phyloP scores from a whole-genome alignment of 2,888 invertebrate species.

The Oxytorus armatus region DNA sequence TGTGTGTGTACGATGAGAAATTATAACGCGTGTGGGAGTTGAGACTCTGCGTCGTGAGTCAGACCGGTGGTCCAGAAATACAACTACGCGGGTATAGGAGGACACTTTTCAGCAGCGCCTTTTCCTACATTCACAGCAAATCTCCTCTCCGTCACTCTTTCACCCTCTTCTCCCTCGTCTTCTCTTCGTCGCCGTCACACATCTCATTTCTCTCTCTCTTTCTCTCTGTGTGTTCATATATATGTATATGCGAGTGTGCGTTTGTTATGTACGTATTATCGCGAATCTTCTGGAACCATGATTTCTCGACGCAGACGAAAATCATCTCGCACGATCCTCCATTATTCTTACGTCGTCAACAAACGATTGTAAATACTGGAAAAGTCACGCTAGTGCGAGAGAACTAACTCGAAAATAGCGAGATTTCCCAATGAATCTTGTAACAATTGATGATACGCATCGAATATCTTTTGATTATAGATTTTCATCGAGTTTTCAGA shows the following conservation, averaged over 20 bases:
- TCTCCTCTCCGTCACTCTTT: slow-evolving; percentile 73
- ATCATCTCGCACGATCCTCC: slow-evolving; percentile 11
- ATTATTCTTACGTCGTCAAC: slow-evolving; percentile 33
- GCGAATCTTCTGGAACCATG: slow-evolving; percentile 5
- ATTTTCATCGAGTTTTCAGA: neutral
- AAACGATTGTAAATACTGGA: slow-evolving; percentile 46
- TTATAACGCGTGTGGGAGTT: slow-evolving; percentile 77
- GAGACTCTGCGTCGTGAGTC: slow-evolving; percentile 74
- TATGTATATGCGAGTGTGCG: neutral
- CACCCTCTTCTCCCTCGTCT: slow-evolving; percentile 49
- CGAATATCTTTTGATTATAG: too few species aligned
- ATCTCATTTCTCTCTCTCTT: neutral
- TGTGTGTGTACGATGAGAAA: slow-evolving; percentile 70
- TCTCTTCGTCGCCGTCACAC: slow-evolving; percentile 25
- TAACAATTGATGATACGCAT: too few species aligned
- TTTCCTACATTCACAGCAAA: slow-evolving; percentile 77
- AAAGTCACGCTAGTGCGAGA: slow-evolving; percentile 37
- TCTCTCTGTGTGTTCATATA: neutral
- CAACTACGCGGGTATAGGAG: slow-evolving; percentile 62
- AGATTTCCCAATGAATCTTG: neutral
- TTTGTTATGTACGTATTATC: slow-evolving; percentile 20
- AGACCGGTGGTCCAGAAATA: slow-evolving; percentile 79
- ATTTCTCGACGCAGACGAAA: neutral
- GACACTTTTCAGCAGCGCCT: slow-evolving; percentile 59
- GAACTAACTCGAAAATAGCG: slow-evolving; percentile 35